These are phyloP conservation scores for Apus apus DNA, from an alignment of 2,113 vertebrate genomes.

Conservation along the genomic window DNA sequence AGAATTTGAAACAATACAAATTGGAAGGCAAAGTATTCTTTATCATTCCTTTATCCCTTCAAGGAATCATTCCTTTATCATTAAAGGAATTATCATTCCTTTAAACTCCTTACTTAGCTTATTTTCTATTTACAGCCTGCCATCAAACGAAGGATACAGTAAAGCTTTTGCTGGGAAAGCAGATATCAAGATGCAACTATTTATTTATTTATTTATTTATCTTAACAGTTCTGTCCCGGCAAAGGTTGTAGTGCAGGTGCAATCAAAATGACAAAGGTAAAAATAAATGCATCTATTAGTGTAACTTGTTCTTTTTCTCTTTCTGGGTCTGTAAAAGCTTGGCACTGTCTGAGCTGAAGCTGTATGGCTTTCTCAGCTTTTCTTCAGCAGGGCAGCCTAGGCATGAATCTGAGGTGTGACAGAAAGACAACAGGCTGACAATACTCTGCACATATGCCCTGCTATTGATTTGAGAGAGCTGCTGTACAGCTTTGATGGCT, in stretches of 20 bases:
- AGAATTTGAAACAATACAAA: neutral
- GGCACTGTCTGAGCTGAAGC: neutral
- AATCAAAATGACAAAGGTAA: constrained; percentile 1
- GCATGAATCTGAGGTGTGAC: neutral
- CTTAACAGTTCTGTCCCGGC: neutral
- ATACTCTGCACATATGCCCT: neutral
- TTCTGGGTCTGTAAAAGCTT: neutral
- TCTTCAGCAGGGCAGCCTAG: neutral
- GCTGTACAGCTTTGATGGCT: neutral
- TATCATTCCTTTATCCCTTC: neutral
- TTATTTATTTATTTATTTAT: neutral
- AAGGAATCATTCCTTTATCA: too few species aligned
- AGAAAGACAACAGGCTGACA: neutral
- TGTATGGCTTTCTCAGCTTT: neutral
- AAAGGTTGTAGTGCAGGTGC: neutral
- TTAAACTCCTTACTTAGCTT: neutral
- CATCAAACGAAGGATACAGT: neutral
- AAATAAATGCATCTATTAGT: neutral
- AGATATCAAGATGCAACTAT: neutral
- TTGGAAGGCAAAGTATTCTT: neutral
- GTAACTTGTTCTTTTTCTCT: neutral
- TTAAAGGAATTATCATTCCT: neutral
- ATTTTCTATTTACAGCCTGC: neutral
- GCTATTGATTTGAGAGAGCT: neutral
- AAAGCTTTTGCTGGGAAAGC: neutral